These are phyloP conservation scores for Seladonia tumulorum DNA, from an alignment of 2,888 invertebrate genomes.

Conservation along the genomic window DNA sequence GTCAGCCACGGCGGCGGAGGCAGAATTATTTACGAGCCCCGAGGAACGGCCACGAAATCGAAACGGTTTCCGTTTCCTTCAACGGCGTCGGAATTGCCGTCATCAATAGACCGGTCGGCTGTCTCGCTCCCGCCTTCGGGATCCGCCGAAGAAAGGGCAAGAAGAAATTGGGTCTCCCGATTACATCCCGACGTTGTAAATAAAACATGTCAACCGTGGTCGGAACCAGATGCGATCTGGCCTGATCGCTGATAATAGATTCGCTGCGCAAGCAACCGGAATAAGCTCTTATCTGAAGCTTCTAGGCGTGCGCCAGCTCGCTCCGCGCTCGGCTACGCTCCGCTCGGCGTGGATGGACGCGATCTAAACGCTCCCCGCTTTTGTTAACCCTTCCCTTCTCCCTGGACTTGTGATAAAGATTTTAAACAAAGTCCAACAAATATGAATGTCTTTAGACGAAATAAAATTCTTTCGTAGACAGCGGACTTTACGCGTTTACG, in stretches of 20 bases:
- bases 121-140: background rate
- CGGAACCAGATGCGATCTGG: slow-evolving; percentile 46
- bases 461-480: no score
- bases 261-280: slow-evolving; percentile 27
- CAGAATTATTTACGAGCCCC: slow-evolving; percentile 56
- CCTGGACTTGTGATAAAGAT: no score
- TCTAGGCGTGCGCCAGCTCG: background rate
- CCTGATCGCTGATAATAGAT: slow-evolving; percentile 37
- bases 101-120: slow-evolving; percentile 41
- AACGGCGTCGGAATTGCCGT: slow-evolving; percentile 43
- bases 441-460: no score
- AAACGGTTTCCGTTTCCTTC: slow-evolving; percentile 43
- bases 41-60: slow-evolving; percentile 43
- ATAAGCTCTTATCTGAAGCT: slow-evolving; percentile 43
- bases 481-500: no score
- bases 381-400: background rate
- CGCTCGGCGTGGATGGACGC: background rate
- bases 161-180: slow-evolving; percentile 41
- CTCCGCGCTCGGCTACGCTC: background rate
- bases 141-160: slow-evolving; percentile 11
- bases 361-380: slow-evolving; percentile 6
- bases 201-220: slow-evolving; percentile 39
- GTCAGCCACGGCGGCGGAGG: slow-evolving; percentile 9
- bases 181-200: slow-evolving; percentile 37
- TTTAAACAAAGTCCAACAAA: no score